A percentile compares a stretch with the other conserved stretches of the same genome.
Evolutionary conservation across 2,113 vertebrate genomes (phyloP).

Genomic region (Anthoscopus minutus): DNA sequence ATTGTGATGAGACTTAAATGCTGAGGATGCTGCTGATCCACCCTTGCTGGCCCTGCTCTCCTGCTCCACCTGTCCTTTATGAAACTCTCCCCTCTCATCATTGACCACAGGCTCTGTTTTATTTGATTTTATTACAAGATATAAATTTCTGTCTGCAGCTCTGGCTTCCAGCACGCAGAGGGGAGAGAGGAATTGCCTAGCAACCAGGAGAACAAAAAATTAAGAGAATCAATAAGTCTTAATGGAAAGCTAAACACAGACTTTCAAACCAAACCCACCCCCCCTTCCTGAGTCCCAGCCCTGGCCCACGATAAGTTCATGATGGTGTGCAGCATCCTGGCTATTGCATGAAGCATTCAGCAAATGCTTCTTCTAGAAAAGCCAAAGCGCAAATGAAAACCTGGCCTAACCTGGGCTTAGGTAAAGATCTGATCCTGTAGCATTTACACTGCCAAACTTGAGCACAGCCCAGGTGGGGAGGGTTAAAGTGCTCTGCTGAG

Average conservation of each 20-base stretch:
- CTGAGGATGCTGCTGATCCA: background rate
- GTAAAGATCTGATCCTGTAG: background rate
- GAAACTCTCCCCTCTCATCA: background rate
- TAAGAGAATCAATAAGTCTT: conserved; percentile 56
- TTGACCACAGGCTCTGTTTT: background rate
- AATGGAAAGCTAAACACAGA: conserved; percentile 48
- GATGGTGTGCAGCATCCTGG: background rate
- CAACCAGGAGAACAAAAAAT: conserved; percentile 55
- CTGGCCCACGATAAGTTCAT: background rate
- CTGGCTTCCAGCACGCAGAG: background rate
- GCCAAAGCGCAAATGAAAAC: background rate
- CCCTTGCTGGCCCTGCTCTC: background rate
- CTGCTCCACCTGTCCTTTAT: background rate
- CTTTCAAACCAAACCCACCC: background rate
- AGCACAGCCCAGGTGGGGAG: background rate
- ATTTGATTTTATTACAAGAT: conserved; percentile 61
- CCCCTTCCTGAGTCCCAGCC: background rate
- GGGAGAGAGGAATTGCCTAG: conserved; percentile 48
- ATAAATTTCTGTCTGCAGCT: conserved; percentile 51
- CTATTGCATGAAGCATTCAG: background rate
- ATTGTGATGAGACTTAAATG: background rate
- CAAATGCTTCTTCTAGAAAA: background rate
- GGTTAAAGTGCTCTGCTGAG: background rate
- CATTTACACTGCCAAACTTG: background rate
- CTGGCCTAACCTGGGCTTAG: background rate